These are phyloP conservation scores for Caretta caretta DNA, from an alignment of 2,113 vertebrate species.

Conservation along the genomic window DNA sequence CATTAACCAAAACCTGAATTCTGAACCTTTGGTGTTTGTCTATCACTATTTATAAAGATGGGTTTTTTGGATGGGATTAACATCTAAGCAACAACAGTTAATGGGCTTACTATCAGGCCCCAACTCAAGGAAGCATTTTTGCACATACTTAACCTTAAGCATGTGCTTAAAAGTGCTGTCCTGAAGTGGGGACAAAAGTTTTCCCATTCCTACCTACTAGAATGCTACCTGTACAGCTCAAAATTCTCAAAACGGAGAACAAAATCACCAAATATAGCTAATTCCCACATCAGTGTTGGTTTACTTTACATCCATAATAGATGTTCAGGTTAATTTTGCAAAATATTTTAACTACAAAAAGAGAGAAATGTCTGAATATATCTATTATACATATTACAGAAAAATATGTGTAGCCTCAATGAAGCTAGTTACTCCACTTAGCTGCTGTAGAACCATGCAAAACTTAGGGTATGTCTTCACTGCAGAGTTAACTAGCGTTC, in stretches of 20 bases:
- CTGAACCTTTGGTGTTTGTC: background rate
- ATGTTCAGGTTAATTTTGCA: background rate
- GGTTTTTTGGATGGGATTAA: background rate
- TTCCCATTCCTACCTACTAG: background rate
- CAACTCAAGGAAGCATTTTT: background rate
- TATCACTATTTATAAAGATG: background rate
- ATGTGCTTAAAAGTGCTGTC: background rate
- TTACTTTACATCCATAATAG: background rate
- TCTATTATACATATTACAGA: background rate
- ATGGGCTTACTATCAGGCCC: background rate
- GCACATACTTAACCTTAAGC: background rate
- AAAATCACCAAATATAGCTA: background rate
- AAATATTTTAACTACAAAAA: background rate
- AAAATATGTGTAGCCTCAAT: background rate
- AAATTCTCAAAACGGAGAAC: background rate
- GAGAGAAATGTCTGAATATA: background rate
- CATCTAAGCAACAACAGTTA: background rate
- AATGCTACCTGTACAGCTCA: background rate
- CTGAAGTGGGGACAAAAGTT: background rate
- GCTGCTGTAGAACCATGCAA: background rate
- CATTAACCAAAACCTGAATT: background rate
- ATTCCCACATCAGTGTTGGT: background rate
- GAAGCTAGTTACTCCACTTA: background rate
- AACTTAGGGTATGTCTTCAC: background rate
- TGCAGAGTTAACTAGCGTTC: background rate